A percentile compares a stretch with the other conserved stretches of the same genome.
Evolutionary conservation across 2,888 invertebrate species (phyloP).

Genomic region (Lumbricus terrestris): DNA sequence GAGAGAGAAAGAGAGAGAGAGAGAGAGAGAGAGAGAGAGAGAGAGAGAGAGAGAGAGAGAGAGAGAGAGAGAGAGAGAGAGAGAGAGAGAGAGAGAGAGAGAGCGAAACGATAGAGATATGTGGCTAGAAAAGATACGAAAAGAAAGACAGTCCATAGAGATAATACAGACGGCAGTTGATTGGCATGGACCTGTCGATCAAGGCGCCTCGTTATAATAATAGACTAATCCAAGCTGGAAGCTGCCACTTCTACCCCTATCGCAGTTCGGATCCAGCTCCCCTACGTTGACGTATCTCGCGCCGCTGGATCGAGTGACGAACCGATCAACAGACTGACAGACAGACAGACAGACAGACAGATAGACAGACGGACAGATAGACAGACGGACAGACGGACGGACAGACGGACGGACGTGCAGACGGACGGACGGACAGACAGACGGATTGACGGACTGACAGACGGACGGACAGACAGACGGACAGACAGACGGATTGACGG

Average conservation of each 20-base stretch:
- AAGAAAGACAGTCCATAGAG: no score
- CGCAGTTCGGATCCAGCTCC: background rate
- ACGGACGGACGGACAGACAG: no score
- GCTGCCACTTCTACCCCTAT: background rate
- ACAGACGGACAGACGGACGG: background rate
- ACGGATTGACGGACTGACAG: background rate
- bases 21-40: background rate
- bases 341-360: background rate
- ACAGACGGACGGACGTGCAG: background rate
- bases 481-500: background rate
- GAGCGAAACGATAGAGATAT: no score
- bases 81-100: background rate
- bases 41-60: background rate
- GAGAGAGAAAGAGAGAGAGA: background rate
- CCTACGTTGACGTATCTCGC: background rate
- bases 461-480: background rate
- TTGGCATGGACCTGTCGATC: background rate
- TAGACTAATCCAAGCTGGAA: background rate
- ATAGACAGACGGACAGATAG: background rate
- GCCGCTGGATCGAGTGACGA: background rate
- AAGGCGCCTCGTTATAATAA: background rate
- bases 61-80: background rate
- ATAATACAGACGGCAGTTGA: background rate
- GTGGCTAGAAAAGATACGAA: no score
- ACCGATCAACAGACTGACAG: no score